Evolutionary conservation across 2,797 vertebrate genomes (phyloP).

Genomic region (Pseudomugil gertrudae): DNA sequence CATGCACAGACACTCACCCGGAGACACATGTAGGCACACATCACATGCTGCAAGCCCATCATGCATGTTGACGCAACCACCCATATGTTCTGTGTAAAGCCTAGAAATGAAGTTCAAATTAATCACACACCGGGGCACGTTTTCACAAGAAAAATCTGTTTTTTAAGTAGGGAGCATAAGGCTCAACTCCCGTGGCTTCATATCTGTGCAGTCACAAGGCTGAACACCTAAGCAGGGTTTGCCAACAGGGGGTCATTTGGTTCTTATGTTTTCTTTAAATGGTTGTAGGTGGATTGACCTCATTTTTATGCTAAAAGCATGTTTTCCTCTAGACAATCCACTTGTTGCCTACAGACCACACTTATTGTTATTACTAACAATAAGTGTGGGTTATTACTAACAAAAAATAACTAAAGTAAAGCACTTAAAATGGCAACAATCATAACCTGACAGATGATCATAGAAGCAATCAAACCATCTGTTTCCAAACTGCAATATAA

Average conservation of each 20-base stretch:
- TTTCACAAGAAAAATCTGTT: conserved; percentile 11
- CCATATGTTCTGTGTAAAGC: conserved; percentile 27
- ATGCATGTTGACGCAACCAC: conserved; percentile 13
- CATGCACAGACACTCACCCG: not conserved
- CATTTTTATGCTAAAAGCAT: not conserved
- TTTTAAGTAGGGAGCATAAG: conserved; percentile 26
- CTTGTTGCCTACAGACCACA: not conserved
- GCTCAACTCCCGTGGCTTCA: conserved; percentile 20
- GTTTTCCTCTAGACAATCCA: not conserved
- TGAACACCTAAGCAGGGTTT: conserved; percentile 33
- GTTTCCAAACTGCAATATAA: not conserved
- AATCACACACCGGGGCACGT: conserved; percentile 3
- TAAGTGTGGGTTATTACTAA: not conserved
- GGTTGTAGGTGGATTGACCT: conserved; percentile 15
- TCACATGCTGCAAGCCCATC: not conserved
- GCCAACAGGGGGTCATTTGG: conserved; percentile 29
- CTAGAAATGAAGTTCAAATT: not conserved
- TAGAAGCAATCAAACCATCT: not conserved
- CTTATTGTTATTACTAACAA: not conserved
- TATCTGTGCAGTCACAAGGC: conserved; percentile 6
- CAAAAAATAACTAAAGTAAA: not conserved
- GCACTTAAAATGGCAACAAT: not conserved
- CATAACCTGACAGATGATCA: not conserved
- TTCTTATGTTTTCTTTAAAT: conserved; percentile 14
- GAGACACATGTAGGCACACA: not conserved